Conservation (phyloP, 2,797 vertebrate species). For the Ptychadena robeensis region DNA sequence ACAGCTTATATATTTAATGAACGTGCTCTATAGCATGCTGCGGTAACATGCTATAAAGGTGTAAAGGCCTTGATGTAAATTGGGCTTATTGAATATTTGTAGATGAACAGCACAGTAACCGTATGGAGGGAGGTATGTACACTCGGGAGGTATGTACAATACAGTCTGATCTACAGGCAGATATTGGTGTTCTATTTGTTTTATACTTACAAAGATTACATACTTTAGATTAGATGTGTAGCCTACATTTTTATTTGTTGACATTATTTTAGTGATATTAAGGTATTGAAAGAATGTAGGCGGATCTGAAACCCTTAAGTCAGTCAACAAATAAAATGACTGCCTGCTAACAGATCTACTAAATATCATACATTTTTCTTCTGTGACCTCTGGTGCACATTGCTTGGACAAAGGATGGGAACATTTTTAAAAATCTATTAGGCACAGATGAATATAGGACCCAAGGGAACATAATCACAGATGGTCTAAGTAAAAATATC, state of each 20-base stretch:
- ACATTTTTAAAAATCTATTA: neutral
- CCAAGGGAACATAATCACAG: too few species aligned
- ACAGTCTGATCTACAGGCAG: too few species aligned
- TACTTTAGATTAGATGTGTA: neutral
- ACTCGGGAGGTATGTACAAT: too few species aligned
- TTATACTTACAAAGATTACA: slow-evolving; percentile 2
- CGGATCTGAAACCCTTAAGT: neutral
- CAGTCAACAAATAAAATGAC: neutral
- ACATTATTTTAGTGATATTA: neutral
- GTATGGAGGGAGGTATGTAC: too few species aligned
- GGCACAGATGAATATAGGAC: neutral
- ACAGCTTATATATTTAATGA: too few species aligned
- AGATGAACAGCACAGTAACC: too few species aligned
- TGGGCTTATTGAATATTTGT: too few species aligned
- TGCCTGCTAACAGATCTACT: neutral
- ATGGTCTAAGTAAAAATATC: too few species aligned
- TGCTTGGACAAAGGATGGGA: neutral
- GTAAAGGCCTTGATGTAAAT: too few species aligned
- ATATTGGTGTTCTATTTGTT: too few species aligned
- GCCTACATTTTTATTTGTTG: neutral
- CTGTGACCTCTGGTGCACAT: neutral
- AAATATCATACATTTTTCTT: neutral
- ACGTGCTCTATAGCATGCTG: too few species aligned
- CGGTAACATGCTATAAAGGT: too few species aligned
- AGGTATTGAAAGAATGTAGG: neutral